Evolutionary conservation across 2,113 vertebrate genomes (phyloP).

Genomic region (Halcyon malimbica): DNA sequence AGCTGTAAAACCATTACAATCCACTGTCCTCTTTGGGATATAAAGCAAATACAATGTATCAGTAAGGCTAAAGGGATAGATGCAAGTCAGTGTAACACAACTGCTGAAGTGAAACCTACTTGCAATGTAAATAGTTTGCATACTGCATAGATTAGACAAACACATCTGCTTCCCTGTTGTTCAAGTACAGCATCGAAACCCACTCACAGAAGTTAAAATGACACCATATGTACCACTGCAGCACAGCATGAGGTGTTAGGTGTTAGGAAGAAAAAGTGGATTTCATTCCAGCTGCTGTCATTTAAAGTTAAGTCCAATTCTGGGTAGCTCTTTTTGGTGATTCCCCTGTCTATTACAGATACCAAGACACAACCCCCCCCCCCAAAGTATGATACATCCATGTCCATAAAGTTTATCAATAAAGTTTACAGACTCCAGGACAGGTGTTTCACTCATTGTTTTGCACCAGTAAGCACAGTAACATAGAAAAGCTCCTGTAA

Average conservation of each 20-base stretch:
- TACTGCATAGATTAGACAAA: not conserved
- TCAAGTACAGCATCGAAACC: not conserved
- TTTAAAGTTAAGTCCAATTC: not conserved
- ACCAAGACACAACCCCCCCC: not conserved
- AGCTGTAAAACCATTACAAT: not conserved
- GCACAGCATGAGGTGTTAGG: not conserved
- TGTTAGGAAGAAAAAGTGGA: not conserved
- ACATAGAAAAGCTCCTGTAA: constrained; percentile 6
- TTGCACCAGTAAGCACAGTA: constrained; percentile 8
- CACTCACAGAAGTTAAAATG: not conserved
- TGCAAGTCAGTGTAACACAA: not conserved
- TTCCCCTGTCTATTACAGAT: not conserved
- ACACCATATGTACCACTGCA: not conserved
- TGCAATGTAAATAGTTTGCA: not conserved
- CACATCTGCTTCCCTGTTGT: not conserved
- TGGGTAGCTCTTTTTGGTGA: not conserved
- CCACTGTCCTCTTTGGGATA: not conserved
- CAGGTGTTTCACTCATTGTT: not conserved
- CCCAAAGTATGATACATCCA: not conserved
- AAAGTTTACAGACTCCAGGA: not conserved
- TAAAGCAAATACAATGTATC: not conserved
- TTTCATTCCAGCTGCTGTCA: not conserved
- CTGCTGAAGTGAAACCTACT: not conserved
- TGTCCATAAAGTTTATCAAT: not conserved
- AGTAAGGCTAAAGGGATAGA: not conserved